These are phyloP conservation scores for Crotalus helleri DNA, from an alignment of 2,113 vertebrate genomes.

Conservation along the genomic window DNA sequence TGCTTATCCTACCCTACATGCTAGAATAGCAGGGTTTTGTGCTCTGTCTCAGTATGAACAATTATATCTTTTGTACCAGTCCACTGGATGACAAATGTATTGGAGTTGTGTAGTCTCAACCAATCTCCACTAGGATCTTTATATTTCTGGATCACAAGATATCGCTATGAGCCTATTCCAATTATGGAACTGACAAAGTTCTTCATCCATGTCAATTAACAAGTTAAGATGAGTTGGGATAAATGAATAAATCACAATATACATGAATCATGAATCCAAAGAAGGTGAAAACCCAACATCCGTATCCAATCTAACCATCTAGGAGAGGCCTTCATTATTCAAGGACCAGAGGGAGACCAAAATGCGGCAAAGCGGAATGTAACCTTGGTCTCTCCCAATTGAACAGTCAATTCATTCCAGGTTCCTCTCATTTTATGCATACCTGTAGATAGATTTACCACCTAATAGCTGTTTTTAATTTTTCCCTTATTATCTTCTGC, in stretches of 20 bases:
- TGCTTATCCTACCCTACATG: not conserved
- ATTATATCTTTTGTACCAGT: not conserved
- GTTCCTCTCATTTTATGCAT: not conserved
- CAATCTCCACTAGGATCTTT: not conserved
- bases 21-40: not conserved
- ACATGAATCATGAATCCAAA: not conserved
- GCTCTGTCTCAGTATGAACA: not conserved
- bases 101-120: not conserved
- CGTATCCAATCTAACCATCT: not conserved
- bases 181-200: not conserved
- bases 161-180: not conserved
- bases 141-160: not conserved
- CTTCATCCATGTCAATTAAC: not conserved
- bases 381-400: not conserved
- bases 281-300: not conserved
- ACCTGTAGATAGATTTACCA: not conserved
- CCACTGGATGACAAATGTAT: not conserved
- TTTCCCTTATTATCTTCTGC: not conserved
- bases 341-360: not conserved
- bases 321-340: not conserved
- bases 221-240: not conserved
- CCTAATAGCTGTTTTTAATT: not conserved
- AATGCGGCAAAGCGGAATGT: not conserved
- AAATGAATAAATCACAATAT: not conserved
- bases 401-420: not conserved